Evolutionary conservation across 2,797 vertebrate species (phyloP).

Genomic region (Taenioides sp.): DNA sequence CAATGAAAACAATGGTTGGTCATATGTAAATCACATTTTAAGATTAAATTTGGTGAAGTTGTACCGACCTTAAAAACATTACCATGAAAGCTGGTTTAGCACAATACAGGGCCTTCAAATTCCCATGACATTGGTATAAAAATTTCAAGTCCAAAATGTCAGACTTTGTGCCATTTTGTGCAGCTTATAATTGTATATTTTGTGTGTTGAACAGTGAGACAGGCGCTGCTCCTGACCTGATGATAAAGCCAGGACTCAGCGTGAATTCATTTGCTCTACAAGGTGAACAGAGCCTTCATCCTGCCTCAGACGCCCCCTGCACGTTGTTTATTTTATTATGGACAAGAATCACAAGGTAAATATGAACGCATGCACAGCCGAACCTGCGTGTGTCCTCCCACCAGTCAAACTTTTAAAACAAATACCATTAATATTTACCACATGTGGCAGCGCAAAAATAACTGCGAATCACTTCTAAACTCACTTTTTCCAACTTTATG

Average conservation of each 20-base stretch:
- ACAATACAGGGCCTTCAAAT: not conserved
- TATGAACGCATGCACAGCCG: conserved; percentile 22
- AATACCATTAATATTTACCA: conserved; percentile 29
- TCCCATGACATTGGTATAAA: not conserved
- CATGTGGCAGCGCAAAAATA: not conserved
- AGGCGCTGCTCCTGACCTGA: not conserved
- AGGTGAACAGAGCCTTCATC: conserved; percentile 16
- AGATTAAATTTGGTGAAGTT: no score
- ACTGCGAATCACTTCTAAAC: not conserved
- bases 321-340: conserved; percentile 39
- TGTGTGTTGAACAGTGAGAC: conserved; percentile 1
- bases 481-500: conserved; percentile 4
- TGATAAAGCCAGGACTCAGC: conserved; percentile 15
- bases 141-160: not conserved
- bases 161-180: not conserved
- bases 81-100: no score
- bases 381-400: conserved; percentile 25
- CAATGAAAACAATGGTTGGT: no score
- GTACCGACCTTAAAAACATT: not conserved
- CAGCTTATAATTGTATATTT: not conserved
- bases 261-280: conserved; percentile 27
- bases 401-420: conserved; percentile 8
- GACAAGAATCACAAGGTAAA: conserved; percentile 39
- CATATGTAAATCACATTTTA: no score
- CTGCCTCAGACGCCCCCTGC: conserved; percentile 34